These are phyloP conservation scores for Ornithoptera priamus DNA, from an alignment of 2,888 invertebrate genomes.

Conservation along the genomic window DNA sequence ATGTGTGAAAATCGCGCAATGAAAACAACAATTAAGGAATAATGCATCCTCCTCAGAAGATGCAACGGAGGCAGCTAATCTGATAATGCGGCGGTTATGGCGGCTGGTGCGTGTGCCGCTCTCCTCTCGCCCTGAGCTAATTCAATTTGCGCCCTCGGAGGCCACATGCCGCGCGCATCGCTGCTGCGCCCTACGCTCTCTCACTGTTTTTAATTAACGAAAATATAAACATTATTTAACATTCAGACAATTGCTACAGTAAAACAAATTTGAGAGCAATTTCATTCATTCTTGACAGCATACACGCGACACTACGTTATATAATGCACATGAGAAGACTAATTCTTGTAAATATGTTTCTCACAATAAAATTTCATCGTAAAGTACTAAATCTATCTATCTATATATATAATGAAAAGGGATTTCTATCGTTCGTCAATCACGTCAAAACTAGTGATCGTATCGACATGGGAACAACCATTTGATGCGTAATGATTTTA, in stretches of 20 bases:
- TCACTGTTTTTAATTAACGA: constrained; percentile 64
- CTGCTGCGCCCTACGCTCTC: constrained; percentile 38
- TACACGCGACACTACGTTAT: too few species aligned
- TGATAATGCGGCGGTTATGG: constrained; percentile 51
- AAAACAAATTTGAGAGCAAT: not conserved
- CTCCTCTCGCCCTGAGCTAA: constrained; percentile 40
- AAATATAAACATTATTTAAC: constrained; percentile 26
- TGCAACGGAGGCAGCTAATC: constrained; percentile 48
- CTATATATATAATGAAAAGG: too few species aligned
- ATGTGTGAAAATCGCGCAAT: not conserved
- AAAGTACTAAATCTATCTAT: too few species aligned
- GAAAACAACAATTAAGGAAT: constrained; percentile 25
- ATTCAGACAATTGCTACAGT: constrained; percentile 1
- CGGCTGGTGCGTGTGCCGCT: constrained; percentile 36
- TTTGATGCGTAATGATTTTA: too few species aligned
- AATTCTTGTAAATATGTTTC: too few species aligned
- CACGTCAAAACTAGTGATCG: too few species aligned
- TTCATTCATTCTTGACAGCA: not conserved
- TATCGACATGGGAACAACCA: too few species aligned
- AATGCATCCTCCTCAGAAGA: constrained; percentile 38
- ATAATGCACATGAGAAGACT: too few species aligned
- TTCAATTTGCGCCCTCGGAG: constrained; percentile 44
- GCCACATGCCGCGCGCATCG: constrained; percentile 46
- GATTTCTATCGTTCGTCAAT: too few species aligned
- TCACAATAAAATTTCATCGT: too few species aligned